phyloP scores from a whole-genome alignment of 2,888 invertebrate species.

The Andrena praecox region DNA sequence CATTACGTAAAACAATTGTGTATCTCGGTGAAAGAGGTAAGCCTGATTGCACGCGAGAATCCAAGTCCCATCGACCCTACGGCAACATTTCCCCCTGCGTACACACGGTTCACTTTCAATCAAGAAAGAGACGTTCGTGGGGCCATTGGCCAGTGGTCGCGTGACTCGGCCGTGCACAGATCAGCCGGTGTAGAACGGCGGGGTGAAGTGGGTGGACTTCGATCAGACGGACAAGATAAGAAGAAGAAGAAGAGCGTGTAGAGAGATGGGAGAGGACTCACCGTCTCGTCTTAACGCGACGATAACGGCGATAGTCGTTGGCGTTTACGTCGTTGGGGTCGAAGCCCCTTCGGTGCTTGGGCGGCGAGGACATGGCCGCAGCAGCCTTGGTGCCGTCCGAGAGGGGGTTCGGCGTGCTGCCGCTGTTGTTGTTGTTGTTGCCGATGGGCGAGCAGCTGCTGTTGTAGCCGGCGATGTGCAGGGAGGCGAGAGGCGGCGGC shows the following conservation, averaged over 20 bases:
- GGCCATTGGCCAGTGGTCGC: not conserved
- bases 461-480: constrained; percentile 65
- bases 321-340: constrained; percentile 79
- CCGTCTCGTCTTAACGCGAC: constrained; percentile 81
- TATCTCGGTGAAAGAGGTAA: too few relatives aligned
- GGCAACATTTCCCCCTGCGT: too few relatives aligned
- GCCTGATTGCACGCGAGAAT: too few relatives aligned
- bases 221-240: constrained; percentile 6
- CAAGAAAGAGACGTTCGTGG: not conserved
- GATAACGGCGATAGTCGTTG: constrained; percentile 81
- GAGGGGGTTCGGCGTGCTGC: constrained; percentile 63
- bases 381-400: constrained; percentile 73
- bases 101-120: too few relatives aligned
- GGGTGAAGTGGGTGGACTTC: not conserved
- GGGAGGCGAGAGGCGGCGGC: constrained; percentile 69
- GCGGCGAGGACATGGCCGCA: constrained; percentile 80
- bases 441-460: constrained; percentile 36
- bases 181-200: not conserved
- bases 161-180: not conserved
- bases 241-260: constrained; percentile 10
- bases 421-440: constrained; percentile 56
- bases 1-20: too few relatives aligned
- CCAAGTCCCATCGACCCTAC: too few relatives aligned
- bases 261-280: constrained; percentile 71
- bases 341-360: constrained; percentile 82